Conservation (phyloP, 2,888 invertebrate genomes). For the Parascotia fuliginaria region DNA sequence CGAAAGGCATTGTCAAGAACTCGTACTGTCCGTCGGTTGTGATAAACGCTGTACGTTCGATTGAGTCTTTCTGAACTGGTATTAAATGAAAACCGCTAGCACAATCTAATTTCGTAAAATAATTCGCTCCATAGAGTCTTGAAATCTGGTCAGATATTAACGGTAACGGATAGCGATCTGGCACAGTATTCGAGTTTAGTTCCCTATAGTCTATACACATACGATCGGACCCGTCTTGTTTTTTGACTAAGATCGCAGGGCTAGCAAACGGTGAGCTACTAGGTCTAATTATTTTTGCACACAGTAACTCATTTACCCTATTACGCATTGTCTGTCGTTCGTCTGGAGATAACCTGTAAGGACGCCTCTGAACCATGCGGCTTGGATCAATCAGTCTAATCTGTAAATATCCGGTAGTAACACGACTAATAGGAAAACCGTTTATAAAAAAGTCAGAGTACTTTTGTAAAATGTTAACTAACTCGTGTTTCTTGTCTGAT, state of each 20-base stretch:
- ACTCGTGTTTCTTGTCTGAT: not conserved
- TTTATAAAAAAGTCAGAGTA: not conserved
- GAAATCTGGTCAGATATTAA: no score
- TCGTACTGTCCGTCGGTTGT: slow-evolving; percentile 14
- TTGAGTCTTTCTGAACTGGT: not conserved
- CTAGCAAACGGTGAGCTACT: slow-evolving; percentile 3
- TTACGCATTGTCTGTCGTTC: not conserved
- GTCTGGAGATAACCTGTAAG: not conserved
- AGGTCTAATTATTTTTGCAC: not conserved
- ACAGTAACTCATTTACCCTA: not conserved
- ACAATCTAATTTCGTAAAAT: not conserved
- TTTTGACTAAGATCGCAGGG: no score
- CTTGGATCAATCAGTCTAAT: not conserved
- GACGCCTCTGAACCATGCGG: not conserved
- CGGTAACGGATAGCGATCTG: no score
- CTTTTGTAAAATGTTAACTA: not conserved
- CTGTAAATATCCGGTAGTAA: not conserved
- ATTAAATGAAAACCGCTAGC: slow-evolving; percentile 4
- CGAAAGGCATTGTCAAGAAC: slow-evolving; percentile 26
- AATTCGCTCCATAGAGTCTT: not conserved
- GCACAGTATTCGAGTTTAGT: no score
- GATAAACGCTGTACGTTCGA: slow-evolving; percentile 6
- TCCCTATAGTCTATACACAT: no score
- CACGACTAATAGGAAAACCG: not conserved
- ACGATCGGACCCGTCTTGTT: no score